Base-by-base conservation (phyloP, 2,888 invertebrate species). In the Trypoxylon attenuatum region DNA sequence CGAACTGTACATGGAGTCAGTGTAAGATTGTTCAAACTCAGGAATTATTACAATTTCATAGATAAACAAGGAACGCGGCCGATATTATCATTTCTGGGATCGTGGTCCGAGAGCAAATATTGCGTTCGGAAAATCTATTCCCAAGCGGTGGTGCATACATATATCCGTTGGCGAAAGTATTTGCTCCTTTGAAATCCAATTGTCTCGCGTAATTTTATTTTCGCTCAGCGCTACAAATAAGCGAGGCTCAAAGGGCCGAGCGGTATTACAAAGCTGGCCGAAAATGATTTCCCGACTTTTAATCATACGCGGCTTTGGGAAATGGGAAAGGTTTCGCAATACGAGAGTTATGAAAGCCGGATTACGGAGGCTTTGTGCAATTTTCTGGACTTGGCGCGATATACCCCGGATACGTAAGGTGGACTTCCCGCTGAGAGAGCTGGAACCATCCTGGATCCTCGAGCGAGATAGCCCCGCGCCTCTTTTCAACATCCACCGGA, bases 401-500 rank as follows among this genome's bases (percentile, higher is more conserved):
- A 47, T 16, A 57, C 47, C 41, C 39, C 39, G 39, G 42, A 56
- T 64, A 56, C 55, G 56, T 46, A 61, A 57, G 69, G 43, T 41
- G 54, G 65, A 54, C 76, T 55, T 55, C 65, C 76, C 58, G 71
- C 66, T 67, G 75, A 41, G 76, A 69, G 62, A 57, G 62, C 54
- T 53, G 58, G 52, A 63, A 69, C 65, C 62, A 45, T 74, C 58
- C 62, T 56, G 77, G 76, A 76, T 74, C 77, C 65, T 47, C 49
- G 67, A 71, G 61, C 58, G 74, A 77, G 76, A 77, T 76, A 76
- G 72, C 74, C n/a, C 77, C 77, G 76, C 74, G 71, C 77, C 74
- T 76, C 77, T 76, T 76, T 76, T 77, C 76, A 76, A 74, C 76
- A 77, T 76, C 76, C 69, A 68, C 59, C 69, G 77, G 76, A 76